Evolutionary conservation across 2,797 vertebrate species (phyloP).

Genomic region (Ciconia nigra): DNA sequence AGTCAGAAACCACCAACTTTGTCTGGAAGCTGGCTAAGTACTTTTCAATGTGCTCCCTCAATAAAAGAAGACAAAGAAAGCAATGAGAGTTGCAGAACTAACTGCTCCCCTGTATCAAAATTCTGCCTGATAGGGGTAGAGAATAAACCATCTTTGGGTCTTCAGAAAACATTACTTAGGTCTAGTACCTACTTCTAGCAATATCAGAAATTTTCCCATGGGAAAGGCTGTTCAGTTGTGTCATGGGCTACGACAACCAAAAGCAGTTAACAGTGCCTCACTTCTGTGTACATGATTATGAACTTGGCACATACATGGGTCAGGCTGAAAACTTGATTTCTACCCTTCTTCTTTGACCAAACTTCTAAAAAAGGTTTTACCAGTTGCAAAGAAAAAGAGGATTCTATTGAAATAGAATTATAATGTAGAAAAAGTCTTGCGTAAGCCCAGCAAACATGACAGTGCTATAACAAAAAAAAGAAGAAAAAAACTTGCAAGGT

Average conservation of each 20-base stretch:
- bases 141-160: background rate
- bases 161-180: background rate
- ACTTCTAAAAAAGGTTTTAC: background rate
- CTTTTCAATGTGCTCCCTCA: background rate
- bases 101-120: background rate
- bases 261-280: background rate
- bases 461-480: background rate
- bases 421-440: background rate
- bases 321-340: background rate
- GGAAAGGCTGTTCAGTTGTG: background rate
- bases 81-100: background rate
- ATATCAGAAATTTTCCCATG: background rate
- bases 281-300: too few species aligned
- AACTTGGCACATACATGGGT: background rate
- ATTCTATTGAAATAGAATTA: background rate
- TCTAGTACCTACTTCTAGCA: background rate
- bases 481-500: background rate
- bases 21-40: background rate
- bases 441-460: background rate
- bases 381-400: background rate
- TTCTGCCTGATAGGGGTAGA: background rate
- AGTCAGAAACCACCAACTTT: background rate
- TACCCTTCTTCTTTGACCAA: background rate
- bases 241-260: rapidly evolving
- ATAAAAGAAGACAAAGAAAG: background rate